Percentiles rank a stretch among this genome's conserved stretches.
Conservation (phyloP, 1,140 invertebrate genomes). For the Drosophila chauvacae region DNA sequence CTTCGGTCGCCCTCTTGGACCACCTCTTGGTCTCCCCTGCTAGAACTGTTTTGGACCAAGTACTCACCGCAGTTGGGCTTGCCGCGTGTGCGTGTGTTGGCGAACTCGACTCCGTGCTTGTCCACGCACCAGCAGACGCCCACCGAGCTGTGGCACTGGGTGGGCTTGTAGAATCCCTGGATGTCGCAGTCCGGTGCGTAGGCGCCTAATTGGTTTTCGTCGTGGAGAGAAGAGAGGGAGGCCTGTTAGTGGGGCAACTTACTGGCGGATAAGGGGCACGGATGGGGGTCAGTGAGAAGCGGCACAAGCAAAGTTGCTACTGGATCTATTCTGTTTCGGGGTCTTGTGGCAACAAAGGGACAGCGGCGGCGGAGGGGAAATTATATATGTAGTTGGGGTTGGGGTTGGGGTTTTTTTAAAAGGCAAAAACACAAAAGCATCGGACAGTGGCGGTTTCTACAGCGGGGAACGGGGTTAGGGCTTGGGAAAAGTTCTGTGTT, state of each 20-base stretch:
- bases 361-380: conserved; percentile 20
- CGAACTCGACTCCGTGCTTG: conserved; percentile 94
- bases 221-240: conserved; percentile 57
- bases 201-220: conserved; percentile 86
- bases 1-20: not conserved
- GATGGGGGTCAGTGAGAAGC: conserved; percentile 56
- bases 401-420: conserved; percentile 51
- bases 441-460: conserved; percentile 38
- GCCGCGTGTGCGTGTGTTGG: conserved; percentile 92
- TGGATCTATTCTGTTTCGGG: conserved; percentile 61
- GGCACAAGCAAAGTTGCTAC: conserved; percentile 68
- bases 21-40: not conserved
- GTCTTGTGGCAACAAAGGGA: conserved; percentile 43
- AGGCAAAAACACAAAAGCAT: conserved; percentile 59
- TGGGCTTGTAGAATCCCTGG: conserved; percentile 93
- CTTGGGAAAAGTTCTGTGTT: conserved; percentile 65
- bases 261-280: not conserved
- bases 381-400: conserved; percentile 50
- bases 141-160: conserved; percentile 93
- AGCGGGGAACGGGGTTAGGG: conserved; percentile 3
- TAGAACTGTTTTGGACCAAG: not conserved
- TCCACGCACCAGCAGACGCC: conserved; percentile 97
- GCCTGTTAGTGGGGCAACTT: conserved; percentile 64
- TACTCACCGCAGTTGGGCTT: conserved; percentile 94
- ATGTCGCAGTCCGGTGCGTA: conserved; percentile 94